Evolutionary conservation across 2,113 vertebrate species (phyloP).

Genomic region (Elachura formosa): DNA sequence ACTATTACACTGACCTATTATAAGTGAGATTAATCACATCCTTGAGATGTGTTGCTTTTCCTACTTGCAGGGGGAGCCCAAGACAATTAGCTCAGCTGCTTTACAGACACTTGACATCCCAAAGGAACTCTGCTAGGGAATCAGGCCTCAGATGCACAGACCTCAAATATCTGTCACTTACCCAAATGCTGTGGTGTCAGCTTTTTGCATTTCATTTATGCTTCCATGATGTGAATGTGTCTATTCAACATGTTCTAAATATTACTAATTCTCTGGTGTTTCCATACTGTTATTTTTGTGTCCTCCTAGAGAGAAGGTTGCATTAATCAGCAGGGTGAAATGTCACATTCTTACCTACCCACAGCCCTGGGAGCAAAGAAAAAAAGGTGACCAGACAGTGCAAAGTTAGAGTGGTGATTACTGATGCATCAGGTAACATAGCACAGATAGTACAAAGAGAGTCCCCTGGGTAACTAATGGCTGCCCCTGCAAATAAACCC

Average conservation of each 20-base stretch:
- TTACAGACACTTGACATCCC: not conserved
- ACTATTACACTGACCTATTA: not conserved
- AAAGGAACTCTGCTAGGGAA: not conserved
- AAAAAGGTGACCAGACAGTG: not conserved
- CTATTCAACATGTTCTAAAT: not conserved
- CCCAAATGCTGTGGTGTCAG: not conserved
- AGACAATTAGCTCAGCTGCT: not conserved
- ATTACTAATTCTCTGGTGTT: not conserved
- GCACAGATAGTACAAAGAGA: not conserved
- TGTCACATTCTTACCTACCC: not conserved
- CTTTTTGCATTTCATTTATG: not conserved
- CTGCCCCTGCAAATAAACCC: not conserved
- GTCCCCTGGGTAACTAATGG: not conserved
- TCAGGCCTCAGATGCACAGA: accelerated
- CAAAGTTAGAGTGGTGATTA: not conserved
- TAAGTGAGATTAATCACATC: not conserved
- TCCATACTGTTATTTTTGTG: not conserved
- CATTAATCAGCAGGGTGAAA: not conserved
- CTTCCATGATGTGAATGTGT: not conserved
- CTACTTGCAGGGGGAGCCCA: not conserved
- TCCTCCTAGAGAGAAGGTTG: not conserved
- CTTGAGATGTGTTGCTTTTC: not conserved
- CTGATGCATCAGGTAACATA: not conserved
- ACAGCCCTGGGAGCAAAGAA: not conserved
- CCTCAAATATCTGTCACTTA: not conserved